Evolutionary conservation across 2,797 vertebrate genomes (phyloP), one percentile per base, ranked within the genome.

Genomic region (Urosaurus nigricauda): DNA sequence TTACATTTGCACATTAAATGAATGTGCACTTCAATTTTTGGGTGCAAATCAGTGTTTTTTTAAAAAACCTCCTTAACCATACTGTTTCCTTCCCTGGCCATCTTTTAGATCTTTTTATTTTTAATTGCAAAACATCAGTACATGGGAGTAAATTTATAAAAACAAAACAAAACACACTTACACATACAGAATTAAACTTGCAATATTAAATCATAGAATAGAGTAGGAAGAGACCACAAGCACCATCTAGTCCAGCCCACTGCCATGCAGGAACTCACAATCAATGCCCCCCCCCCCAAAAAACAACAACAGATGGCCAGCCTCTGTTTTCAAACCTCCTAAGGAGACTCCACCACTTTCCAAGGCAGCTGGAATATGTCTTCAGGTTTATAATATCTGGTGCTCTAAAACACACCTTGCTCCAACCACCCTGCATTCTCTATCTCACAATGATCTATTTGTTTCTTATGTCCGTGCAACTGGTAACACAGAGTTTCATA

Each of bases 1-100:
- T 97, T 96, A 97, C 96, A 97, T 97, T 97, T 97, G 96, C 96
- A 97, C 96, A 97, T 97, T 43, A 97, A 97, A 97, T 92, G 96
- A 97, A 92, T 92, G 93, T 86, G 95, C 82, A 78, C 92, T 94
- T 95, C 95, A 97, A 95, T 97, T 96, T 97, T 97, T 94, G 97
- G 94, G 96, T 95, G 94, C 95, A 96, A 96, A 94, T 96, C 93
- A 91, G 90, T 70, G 43, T 2, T 92, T 95, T 68, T 65, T 88
- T 96, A 95, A 94, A 95, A 95, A 94, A 95, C 81, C 95, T 94
- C 88, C 70, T 91, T 95, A 95, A 95, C 96, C 96, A 96, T 95
- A 95, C 91, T 93, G 90, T 95, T 96, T 95, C 92, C 93, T 95
- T 96, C 95, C 29, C 93, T 92, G 91, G 83, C 92, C 87, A 93